These are phyloP conservation scores for Nemotelus nigrinus DNA, from an alignment of 2,888 invertebrate species.

Conservation along the genomic window DNA sequence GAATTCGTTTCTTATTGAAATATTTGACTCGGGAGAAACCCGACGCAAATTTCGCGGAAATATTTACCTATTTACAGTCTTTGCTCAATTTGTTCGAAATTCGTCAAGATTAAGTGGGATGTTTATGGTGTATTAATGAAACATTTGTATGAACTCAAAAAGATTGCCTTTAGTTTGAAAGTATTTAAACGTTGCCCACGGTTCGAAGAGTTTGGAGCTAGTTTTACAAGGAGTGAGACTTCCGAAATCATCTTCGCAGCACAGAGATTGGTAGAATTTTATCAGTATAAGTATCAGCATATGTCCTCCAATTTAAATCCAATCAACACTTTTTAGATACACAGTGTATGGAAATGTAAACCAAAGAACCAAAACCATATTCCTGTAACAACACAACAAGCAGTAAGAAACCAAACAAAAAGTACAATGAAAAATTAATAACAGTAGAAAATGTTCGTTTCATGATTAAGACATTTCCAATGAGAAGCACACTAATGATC, in stretches of 20 bases:
- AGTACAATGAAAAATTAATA: constrained; percentile 42
- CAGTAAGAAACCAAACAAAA: constrained; percentile 35
- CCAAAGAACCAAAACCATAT: background rate
- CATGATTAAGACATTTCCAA: constrained; percentile 43
- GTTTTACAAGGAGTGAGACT: too few species aligned
- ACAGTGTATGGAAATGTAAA: background rate
- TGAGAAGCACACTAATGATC: constrained; percentile 30
- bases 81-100: too few species aligned
- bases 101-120: too few species aligned
- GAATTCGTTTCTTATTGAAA: constrained; percentile 35
- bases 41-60: background rate
- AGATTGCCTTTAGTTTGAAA: too few species aligned
- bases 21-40: background rate
- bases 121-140: too few species aligned
- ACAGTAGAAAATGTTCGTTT: constrained; percentile 35
- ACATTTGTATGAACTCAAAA: too few species aligned
- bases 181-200: too few species aligned
- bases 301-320: too few species aligned
- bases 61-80: background rate
- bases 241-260: too few species aligned
- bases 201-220: too few species aligned
- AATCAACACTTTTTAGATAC: background rate
- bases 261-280: too few species aligned
- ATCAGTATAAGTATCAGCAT: too few species aligned
- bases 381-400: constrained; percentile 3